Percentiles rank a stretch among this genome's conserved stretches.
Conservation (phyloP, 1,140 invertebrate genomes). For the Drosophila lini region DNA sequence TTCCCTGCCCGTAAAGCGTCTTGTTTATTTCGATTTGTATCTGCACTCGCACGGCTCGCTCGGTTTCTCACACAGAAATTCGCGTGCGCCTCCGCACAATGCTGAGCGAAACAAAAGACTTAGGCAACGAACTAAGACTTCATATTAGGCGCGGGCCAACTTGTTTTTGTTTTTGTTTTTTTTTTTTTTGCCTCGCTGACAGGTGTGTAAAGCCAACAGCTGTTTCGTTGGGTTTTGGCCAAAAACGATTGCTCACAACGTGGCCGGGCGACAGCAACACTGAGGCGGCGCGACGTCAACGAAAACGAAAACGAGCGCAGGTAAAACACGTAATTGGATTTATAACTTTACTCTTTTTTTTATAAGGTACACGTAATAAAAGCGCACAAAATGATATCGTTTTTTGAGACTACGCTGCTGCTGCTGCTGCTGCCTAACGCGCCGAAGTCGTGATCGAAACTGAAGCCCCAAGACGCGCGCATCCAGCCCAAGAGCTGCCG, state of each 20-base stretch:
- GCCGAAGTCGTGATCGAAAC: slow-evolving; percentile 73
- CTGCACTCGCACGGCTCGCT: slow-evolving; percentile 37
- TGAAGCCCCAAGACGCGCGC: slow-evolving; percentile 58
- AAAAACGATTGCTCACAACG: slow-evolving; percentile 39
- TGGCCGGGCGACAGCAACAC: slow-evolving; percentile 29
- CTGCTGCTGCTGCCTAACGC: slow-evolving; percentile 60
- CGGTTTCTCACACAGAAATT: slow-evolving; percentile 57
- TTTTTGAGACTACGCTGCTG: slow-evolving; percentile 6
- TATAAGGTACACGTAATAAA: slow-evolving; percentile 50
- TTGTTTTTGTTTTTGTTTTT: slow-evolving; percentile 5
- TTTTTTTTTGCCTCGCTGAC: slow-evolving; percentile 13
- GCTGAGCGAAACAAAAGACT: slow-evolving; percentile 70
- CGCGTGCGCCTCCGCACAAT: slow-evolving; percentile 47
- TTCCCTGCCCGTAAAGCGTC: slow-evolving; percentile 64
- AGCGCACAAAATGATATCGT: slow-evolving; percentile 42
- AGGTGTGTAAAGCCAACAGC: slow-evolving; percentile 40
- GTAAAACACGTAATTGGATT: slow-evolving; percentile 71
- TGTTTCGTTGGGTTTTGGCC: slow-evolving; percentile 38
- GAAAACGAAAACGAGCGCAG: slow-evolving; percentile 20
- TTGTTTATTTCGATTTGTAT: slow-evolving; percentile 56
- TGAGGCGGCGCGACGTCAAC: slow-evolving; percentile 18
- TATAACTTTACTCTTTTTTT: slow-evolving; percentile 51
- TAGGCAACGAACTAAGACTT: slow-evolving; percentile 70
- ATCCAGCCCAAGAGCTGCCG: slow-evolving; percentile 52
- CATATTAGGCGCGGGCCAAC: slow-evolving; percentile 42